Conservation (phyloP, 2,888 invertebrate species). For the Lamellibrachia columna region DNA sequence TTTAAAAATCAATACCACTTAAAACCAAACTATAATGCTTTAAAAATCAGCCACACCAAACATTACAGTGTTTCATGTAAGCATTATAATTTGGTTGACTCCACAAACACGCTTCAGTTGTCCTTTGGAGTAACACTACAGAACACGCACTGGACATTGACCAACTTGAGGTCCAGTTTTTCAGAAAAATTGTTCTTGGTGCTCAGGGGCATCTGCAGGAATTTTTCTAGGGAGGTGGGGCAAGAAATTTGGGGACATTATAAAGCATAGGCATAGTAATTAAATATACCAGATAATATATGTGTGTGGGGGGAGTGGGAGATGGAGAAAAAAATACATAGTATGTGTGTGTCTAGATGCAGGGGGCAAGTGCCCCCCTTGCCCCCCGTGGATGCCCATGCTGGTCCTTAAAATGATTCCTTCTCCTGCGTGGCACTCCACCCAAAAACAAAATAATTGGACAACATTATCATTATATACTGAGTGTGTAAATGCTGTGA, state of each 20-base stretch:
- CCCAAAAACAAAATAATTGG: background rate
- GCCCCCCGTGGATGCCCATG: too few species aligned
- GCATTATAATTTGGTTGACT: background rate
- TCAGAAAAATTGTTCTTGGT: background rate
- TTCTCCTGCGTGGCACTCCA: background rate
- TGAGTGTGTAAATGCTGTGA: background rate
- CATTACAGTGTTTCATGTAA: background rate
- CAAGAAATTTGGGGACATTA: too few species aligned
- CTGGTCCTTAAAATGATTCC: background rate
- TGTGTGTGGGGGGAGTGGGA: too few species aligned
- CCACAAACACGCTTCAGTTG: background rate
- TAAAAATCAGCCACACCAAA: background rate
- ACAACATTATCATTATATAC: background rate
- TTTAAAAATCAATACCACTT: background rate
- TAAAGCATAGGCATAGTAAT: too few species aligned
- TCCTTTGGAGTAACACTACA: background rate
- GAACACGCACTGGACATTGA: background rate
- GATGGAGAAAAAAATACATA: too few species aligned
- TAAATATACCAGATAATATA: too few species aligned
- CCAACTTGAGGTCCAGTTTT: background rate
- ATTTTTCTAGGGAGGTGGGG: too few species aligned
- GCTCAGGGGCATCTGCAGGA: too few species aligned
- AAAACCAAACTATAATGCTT: background rate
- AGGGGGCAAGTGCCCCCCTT: too few species aligned
- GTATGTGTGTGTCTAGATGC: too few species aligned